These are phyloP conservation scores for Exaiptasia diaphana DNA, from an alignment of 64 coral and sea anemone genomes.

Conservation along the genomic window DNA sequence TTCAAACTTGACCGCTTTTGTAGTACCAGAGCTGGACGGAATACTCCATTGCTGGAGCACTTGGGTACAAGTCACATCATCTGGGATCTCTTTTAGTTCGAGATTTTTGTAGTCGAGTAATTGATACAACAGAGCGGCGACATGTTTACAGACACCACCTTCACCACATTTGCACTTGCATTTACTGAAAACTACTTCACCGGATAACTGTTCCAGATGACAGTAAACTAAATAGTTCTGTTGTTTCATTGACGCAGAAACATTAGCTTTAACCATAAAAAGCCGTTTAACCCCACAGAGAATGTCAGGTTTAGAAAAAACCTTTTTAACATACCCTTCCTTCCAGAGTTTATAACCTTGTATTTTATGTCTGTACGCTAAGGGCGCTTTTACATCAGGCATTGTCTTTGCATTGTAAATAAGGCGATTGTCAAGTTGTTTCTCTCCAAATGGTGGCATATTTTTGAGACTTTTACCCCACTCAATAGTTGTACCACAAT, in stretches of 20 bases:
- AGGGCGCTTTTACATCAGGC: conserved; percentile 32
- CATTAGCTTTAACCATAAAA: conserved; percentile 52
- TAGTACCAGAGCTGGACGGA: conserved; percentile 38
- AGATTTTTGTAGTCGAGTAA: conserved; percentile 56
- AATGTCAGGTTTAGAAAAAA: conserved; percentile 28
- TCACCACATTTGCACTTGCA: conserved; percentile 42
- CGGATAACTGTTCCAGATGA: conserved; percentile 40
- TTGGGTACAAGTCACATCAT: conserved; percentile 51
- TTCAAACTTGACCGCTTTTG: conserved; percentile 46
- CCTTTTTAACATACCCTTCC: conserved; percentile 47
- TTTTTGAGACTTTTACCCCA: conserved; percentile 33
- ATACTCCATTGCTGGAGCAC: conserved; percentile 40
- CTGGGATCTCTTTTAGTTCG: conserved; percentile 25
- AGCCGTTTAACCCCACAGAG: conserved; percentile 34
- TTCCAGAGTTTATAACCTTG: conserved; percentile 30
- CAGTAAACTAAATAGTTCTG: conserved; percentile 43
- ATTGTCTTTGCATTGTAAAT: conserved; percentile 49
- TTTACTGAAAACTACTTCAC: conserved; percentile 45
- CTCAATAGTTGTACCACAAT: conserved; percentile 16
- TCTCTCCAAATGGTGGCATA: conserved; percentile 29
- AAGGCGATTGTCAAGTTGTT: conserved; percentile 45
- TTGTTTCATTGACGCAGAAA: conserved; percentile 43
- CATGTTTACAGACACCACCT: conserved; percentile 7
- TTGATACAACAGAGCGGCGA: conserved; percentile 37
- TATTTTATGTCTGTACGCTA: conserved; percentile 34